Conservation (phyloP, 2,888 invertebrate species). For the Cataglyphis cursor region DNA sequence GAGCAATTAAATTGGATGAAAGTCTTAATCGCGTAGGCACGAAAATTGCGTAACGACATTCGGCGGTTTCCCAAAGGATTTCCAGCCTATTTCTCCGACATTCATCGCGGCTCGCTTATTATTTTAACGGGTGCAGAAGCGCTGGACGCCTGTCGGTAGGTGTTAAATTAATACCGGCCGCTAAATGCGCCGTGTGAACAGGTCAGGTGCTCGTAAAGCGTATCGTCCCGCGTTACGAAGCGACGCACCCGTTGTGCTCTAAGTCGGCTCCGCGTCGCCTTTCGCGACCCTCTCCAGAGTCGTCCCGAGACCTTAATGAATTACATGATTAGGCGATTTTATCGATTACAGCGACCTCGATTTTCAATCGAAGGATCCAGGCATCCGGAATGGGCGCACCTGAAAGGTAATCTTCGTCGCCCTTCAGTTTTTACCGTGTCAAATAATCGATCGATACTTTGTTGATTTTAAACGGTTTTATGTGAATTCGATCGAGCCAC, state of each 20-base stretch:
- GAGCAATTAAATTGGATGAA: constrained; percentile 40
- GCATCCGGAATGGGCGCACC: neutral
- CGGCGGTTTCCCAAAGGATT: constrained; percentile 58
- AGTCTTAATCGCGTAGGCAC: constrained; percentile 36
- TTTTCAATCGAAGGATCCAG: neutral
- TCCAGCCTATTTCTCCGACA: constrained; percentile 48
- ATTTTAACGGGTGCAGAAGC: constrained; percentile 68
- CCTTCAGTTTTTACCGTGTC: neutral
- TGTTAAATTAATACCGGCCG: constrained; percentile 79
- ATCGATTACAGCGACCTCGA: constrained; percentile 31
- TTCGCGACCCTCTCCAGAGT: constrained; percentile 55
- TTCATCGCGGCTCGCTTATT: constrained; percentile 68
- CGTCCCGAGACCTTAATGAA: constrained; percentile 74
- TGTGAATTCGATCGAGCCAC: constrained; percentile 1
- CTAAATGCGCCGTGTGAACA: constrained; percentile 83
- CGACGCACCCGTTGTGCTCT: constrained; percentile 42
- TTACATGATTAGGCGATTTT: constrained; percentile 82
- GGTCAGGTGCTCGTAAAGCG: constrained; percentile 82
- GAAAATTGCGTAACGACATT: constrained; percentile 54
- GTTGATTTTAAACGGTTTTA: constrained; percentile 7
- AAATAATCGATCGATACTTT: neutral
- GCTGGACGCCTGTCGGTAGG: constrained; percentile 65
- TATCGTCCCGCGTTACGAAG: constrained; percentile 69
- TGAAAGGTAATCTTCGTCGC: constrained; percentile 15
- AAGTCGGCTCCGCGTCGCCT: constrained; percentile 45